Evolutionary conservation across 1,140 invertebrate genomes (phyloP).

Genomic region (Sycobia sp.): DNA sequence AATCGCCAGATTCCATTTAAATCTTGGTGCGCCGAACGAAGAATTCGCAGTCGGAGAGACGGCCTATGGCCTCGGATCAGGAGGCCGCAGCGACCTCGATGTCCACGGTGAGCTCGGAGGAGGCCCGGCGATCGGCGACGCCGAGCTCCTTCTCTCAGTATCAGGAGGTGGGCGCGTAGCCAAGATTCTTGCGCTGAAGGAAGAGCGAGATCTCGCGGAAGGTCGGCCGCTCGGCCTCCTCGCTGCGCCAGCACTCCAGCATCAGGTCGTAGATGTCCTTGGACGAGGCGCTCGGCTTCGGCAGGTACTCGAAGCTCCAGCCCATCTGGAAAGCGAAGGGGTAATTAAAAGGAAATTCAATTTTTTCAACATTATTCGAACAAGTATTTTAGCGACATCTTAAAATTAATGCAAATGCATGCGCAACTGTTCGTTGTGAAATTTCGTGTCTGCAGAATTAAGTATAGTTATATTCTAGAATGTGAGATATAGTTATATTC

Average conservation of each 20-base stretch:
- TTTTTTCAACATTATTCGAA: neutral
- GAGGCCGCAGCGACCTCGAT: slow-evolving; percentile 13
- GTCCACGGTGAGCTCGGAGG: neutral
- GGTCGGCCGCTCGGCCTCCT: slow-evolving; percentile 77
- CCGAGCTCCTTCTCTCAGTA: slow-evolving; percentile 45
- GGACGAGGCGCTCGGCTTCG: slow-evolving; percentile 73
- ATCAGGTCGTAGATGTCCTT: slow-evolving; percentile 88
- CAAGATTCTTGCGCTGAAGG: slow-evolving; percentile 82
- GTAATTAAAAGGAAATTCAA: neutral
- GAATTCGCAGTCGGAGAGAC: slow-evolving; percentile 13
- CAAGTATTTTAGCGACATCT: neutral
- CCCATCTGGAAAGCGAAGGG: neutral
- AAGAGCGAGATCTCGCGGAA: slow-evolving; percentile 89
- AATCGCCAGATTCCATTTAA: too few relatives aligned
- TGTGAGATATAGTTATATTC: too few relatives aligned
- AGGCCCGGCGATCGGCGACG: neutral
- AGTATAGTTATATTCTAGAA: too few relatives aligned
- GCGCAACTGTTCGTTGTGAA: too few relatives aligned
- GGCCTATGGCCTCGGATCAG: slow-evolving; percentile 19
- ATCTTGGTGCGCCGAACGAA: slow-evolving; percentile 29
- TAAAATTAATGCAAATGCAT: too few relatives aligned
- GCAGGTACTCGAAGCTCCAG: slow-evolving; percentile 66
- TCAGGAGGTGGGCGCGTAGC: slow-evolving; percentile 70
- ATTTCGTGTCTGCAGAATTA: too few relatives aligned
- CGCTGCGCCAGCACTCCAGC: slow-evolving; percentile 86